These are phyloP conservation scores for Nixonia krombeini DNA, from an alignment of 1,140 invertebrate genomes.

Conservation along the genomic window DNA sequence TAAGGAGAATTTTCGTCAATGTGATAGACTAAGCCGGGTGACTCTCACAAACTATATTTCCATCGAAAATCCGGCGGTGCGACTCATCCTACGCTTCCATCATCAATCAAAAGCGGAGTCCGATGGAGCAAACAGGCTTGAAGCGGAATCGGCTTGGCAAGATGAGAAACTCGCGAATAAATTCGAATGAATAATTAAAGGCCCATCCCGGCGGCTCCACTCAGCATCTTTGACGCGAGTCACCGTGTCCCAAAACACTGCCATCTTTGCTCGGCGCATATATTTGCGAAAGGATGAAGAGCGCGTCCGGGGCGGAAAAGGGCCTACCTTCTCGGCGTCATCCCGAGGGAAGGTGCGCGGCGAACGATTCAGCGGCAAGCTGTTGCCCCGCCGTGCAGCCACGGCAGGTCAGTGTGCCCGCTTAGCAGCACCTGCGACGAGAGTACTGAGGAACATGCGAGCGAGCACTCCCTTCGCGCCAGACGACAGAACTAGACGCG, in stretches of 20 bases:
- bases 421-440: constrained; percentile 17
- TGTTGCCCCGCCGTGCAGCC: too few species aligned
- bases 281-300: constrained; percentile 6
- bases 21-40: too few species aligned
- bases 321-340: constrained; percentile 58
- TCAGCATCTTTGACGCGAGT: constrained; percentile 49
- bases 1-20: too few species aligned
- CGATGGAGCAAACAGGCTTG: background rate
- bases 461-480: constrained; percentile 35
- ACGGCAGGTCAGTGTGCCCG: background rate
- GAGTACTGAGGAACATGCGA: background rate
- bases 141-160: too few species aligned
- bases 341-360: constrained; percentile 30
- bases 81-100: too few species aligned
- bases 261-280: constrained; percentile 46
- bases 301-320: constrained; percentile 18
- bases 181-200: constrained; percentile 19
- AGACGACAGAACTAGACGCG: background rate
- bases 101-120: too few species aligned
- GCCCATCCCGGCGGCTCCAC: constrained; percentile 21
- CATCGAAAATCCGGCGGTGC: too few species aligned
- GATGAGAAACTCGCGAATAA: background rate
- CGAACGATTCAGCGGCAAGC: constrained; percentile 16
- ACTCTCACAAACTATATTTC: too few species aligned
- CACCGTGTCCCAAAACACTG: constrained; percentile 44